Evolutionary conservation across 2,113 vertebrate genomes (phyloP).

Genomic region (Cephalopholis sonnerati): DNA sequence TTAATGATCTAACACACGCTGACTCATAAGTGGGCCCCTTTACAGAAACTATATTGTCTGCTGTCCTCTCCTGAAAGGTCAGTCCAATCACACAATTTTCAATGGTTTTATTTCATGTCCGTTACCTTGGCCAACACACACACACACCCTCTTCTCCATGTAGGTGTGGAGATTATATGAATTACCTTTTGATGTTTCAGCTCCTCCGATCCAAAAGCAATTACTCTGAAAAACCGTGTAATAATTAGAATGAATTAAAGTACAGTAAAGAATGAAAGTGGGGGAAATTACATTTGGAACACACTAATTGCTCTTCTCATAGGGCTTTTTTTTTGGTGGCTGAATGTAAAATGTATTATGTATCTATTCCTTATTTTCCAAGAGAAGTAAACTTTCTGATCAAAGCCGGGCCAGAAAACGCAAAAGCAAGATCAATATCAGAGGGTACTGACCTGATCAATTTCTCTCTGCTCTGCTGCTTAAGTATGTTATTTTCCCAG

Average conservation of each 20-base stretch:
- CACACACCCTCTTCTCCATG: constrained; percentile 30
- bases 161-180: constrained; percentile 67
- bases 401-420: constrained; percentile 12
- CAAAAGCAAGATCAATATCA: constrained; percentile 46
- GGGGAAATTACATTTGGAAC: constrained; percentile 55
- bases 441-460: constrained; percentile 40
- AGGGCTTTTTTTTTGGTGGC: background rate
- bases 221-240: constrained; percentile 62
- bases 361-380: constrained; percentile 1
- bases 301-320: constrained; percentile 45
- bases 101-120: constrained; percentile 67
- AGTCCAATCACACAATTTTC: constrained; percentile 71
- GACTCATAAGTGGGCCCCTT: constrained; percentile 29
- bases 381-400: constrained; percentile 36
- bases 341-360: constrained; percentile 2
- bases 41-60: constrained; percentile 34
- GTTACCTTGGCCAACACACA: constrained; percentile 33
- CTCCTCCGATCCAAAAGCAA: constrained; percentile 72
- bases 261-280: constrained; percentile 58
- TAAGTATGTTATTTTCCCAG: constrained; percentile 44
- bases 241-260: constrained; percentile 77
- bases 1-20: constrained; percentile 47
- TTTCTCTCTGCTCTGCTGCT: constrained; percentile 45
- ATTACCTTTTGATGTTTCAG: constrained; percentile 76
- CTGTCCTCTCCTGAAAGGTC: constrained; percentile 63